These are phyloP conservation scores for Euclidia mi DNA, from an alignment of 2,888 invertebrate genomes.

Conservation along the genomic window DNA sequence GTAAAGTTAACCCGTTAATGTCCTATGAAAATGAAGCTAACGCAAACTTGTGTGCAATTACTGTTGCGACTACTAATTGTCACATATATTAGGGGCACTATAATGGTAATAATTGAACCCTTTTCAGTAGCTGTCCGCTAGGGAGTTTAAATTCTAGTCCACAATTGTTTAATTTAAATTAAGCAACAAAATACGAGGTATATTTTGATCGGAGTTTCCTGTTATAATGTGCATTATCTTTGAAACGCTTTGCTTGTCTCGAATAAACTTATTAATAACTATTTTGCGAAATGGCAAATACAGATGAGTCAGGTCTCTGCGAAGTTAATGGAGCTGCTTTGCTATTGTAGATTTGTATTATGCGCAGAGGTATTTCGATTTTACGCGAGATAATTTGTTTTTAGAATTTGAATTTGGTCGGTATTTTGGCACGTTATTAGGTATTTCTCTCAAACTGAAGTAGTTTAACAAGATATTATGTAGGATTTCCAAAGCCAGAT, in stretches of 20 bases:
- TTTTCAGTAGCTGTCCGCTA: constrained; percentile 56
- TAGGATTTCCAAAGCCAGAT: too few relatives aligned
- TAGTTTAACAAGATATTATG: too few relatives aligned
- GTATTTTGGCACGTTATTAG: too few relatives aligned
- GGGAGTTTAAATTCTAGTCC: constrained; percentile 45
- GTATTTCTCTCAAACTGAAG: too few relatives aligned
- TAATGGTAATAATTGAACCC: constrained; percentile 61
- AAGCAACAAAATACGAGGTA: constrained; percentile 13
- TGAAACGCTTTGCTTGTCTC: constrained; percentile 6
- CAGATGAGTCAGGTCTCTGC: neutral
- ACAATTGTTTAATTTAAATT: constrained; percentile 47
- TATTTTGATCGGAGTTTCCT: constrained; percentile 14
- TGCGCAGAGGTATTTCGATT: too few relatives aligned
- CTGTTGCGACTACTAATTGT: constrained; percentile 47
- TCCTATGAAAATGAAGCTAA: constrained; percentile 46
- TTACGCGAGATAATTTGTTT: too few relatives aligned
- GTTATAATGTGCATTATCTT: constrained; percentile 9
- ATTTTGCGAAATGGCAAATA: constrained; percentile 14
- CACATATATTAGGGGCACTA: constrained; percentile 46
- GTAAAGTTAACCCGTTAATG: constrained; percentile 39
- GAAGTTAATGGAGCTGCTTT: neutral
- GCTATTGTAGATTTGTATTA: too few relatives aligned
- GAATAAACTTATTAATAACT: constrained; percentile 18
- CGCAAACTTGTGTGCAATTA: constrained; percentile 40
- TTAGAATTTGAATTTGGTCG: too few relatives aligned